phyloP scores from a whole-genome alignment of 2,888 invertebrate species.

The Yponomeuta evonymella region DNA sequence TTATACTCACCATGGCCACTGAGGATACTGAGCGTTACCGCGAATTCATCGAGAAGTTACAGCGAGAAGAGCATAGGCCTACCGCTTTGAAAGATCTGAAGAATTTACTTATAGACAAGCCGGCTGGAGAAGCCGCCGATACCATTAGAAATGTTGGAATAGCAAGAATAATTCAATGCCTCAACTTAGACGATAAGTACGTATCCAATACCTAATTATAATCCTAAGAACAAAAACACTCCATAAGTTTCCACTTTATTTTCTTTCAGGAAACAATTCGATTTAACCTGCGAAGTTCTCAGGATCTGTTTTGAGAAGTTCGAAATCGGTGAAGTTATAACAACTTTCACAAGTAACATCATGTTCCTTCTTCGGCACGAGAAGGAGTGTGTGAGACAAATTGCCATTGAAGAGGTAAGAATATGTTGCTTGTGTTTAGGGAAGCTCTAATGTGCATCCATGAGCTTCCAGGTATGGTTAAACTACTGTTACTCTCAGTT shows the following conservation, averaged over 20 bases:
- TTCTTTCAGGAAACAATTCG: constrained; percentile 71
- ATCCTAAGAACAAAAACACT: no score
- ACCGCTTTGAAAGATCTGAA: constrained; percentile 54
- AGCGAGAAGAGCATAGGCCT: constrained; percentile 45
- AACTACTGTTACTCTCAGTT: no score
- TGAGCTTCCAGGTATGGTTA: no score
- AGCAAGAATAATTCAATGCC: constrained; percentile 78
- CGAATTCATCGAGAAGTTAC: constrained; percentile 41
- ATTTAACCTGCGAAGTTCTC: constrained; percentile 80
- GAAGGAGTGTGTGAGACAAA: constrained; percentile 76
- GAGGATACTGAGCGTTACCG: constrained; percentile 42
- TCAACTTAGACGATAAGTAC: constrained; percentile 68
- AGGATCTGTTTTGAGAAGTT: constrained; percentile 79
- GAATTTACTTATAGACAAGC: constrained; percentile 46
- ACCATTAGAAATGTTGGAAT: constrained; percentile 64
- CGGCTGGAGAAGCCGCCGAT: constrained; percentile 40
- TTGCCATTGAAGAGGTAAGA: constrained; percentile 79
- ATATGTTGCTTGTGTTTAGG: neutral
- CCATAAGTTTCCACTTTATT: neutral
- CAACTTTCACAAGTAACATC: constrained; percentile 75
- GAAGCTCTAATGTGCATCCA: no score
- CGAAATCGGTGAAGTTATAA: constrained; percentile 75
- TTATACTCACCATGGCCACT: neutral
- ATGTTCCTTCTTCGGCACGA: constrained; percentile 79
- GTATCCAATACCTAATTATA: constrained; percentile 21